Conservation (phyloP, 2,888 invertebrate genomes). For the Ryuthela nishihirai region DNA sequence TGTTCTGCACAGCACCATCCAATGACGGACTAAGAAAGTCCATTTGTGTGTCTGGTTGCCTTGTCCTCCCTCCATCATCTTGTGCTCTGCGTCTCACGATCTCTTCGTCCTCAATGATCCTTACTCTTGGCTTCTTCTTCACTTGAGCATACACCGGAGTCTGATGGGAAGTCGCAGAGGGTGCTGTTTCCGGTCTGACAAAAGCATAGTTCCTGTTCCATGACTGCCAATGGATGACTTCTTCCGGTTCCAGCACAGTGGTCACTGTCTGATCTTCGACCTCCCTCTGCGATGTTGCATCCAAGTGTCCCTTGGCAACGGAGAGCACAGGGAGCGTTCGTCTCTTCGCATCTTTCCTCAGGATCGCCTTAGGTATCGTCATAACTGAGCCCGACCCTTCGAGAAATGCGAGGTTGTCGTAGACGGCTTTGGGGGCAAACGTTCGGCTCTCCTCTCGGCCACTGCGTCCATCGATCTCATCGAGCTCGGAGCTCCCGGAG, state of each 20-base stretch:
- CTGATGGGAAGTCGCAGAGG: no score
- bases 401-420: no score
- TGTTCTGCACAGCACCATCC: no score
- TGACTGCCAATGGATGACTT: no score
- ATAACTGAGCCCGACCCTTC: constrained; percentile 11
- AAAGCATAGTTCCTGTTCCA: no score
- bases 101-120: neutral
- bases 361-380: constrained; percentile 25
- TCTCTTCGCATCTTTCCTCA: constrained; percentile 3
- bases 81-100: no score
- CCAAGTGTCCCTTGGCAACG: neutral
- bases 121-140: constrained; percentile 8
- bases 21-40: no score
- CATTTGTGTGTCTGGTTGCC: no score
- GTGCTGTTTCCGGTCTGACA: no score
- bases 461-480: constrained; percentile 59
- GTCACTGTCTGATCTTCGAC: constrained; percentile 28
- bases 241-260: constrained; percentile 21
- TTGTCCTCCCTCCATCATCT: no score
- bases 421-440: no score
- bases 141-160: constrained; percentile 27
- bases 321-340: constrained; percentile 1
- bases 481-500: constrained; percentile 58
- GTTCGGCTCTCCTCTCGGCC: no score
- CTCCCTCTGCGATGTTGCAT: neutral